Conservation (phyloP, 1,140 invertebrate genomes). For the Zaprionus camerounensis region DNA sequence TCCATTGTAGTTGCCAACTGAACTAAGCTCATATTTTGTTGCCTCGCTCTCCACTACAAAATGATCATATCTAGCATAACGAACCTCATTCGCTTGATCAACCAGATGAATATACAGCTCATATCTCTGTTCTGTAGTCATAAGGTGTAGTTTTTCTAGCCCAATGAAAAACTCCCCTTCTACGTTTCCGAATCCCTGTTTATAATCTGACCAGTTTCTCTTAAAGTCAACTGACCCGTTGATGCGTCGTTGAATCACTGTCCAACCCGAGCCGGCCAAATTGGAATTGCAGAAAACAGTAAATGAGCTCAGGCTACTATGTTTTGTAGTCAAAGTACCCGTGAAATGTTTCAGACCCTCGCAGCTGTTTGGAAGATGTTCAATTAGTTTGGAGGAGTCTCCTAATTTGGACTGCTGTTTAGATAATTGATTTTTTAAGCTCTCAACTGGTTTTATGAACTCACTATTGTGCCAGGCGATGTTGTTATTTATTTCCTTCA, state of each 20-base stretch:
- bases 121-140: conserved; percentile 11
- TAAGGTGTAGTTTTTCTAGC: conserved; percentile 4
- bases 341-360: neutral
- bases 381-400: neutral
- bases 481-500: neutral
- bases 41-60: conserved; percentile 1
- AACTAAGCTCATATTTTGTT: conserved; percentile 7
- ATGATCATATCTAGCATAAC: conserved; percentile 23
- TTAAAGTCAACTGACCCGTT: conserved; percentile 3
- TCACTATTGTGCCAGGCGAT: neutral
- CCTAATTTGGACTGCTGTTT: neutral
- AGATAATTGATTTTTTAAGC: neutral
- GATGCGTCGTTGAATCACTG: conserved; percentile 1
- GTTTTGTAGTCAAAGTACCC: neutral
- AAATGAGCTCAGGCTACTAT: neutral
- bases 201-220: neutral
- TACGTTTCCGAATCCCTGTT: conserved; percentile 2
- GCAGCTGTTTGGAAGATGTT: neutral
- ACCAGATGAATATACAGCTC: conserved; percentile 27
- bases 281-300: neutral
- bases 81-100: conserved; percentile 9
- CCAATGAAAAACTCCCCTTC: conserved; percentile 15
- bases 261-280: conserved; percentile 3
- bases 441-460: neutral
- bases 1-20: conserved; percentile 1